Evolutionary conservation across 2,888 invertebrate species (phyloP), one percentile per base, ranked within the genome.

Genomic region (Pollenia griseotomentosa): DNA sequence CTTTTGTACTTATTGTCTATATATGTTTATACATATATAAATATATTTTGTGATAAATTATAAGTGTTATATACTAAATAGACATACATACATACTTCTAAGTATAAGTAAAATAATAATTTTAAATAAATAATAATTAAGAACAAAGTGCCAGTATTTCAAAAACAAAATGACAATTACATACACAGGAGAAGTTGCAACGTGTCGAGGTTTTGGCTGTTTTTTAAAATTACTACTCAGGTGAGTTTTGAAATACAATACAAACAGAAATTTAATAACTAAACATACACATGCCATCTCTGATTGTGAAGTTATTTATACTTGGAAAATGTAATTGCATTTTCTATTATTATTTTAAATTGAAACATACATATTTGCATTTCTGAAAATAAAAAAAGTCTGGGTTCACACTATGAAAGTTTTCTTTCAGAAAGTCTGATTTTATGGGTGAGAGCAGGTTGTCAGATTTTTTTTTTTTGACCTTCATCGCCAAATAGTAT

Each of bases 181-280:
- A 12, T 97, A 97, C 91, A 97, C 97, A 75, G 97, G 96, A 73
- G 96, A 97, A 94, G 97, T 97, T 88, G 97, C 97, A 87, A 97
- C 97, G 88, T 97, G 97, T 92, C 95, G 96, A 75, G 97, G 97
- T 88, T 96, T 98, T 92, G 98, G 98, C 85, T 97, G 97, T 91
- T 98, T 98, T 94, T 94, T 97, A 90, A 97, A 97, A 94, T 95
- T 98, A 91, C 94, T 98, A 48, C 94, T 96, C 91, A 96, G 96
- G 98, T 97, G 88, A 92, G 92, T 90, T 33, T 33, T 33, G 1
- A n/a, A 65, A 77, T 55, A 71, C 40, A 23, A 33, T 33, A 33
- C 33, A 33, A 33, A 33, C 33, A 33, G 6, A 33, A 33, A 4
- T 33, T 33, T 33, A 33, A 33, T 33, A 33, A 33, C 33, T 33